Evolutionary conservation across 2,113 vertebrate genomes (phyloP).

Genomic region (Cygnus buccinator): DNA sequence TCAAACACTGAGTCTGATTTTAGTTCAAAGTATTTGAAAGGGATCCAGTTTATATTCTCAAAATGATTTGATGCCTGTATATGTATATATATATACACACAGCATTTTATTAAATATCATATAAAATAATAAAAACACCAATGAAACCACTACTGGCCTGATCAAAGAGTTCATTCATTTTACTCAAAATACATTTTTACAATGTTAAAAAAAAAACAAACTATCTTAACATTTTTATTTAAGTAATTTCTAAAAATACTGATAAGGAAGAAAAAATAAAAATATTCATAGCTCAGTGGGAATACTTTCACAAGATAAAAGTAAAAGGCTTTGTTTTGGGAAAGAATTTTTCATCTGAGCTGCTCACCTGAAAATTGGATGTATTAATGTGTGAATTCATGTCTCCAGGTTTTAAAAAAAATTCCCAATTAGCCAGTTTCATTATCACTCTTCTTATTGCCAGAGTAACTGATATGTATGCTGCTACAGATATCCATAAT

Average conservation of each 20-base stretch:
- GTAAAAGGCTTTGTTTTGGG: fast-evolving
- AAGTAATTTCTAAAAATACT: neutral
- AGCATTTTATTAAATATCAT: neutral
- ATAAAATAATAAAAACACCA: neutral
- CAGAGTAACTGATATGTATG: neutral
- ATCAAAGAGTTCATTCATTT: neutral
- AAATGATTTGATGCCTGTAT: neutral
- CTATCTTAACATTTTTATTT: neutral
- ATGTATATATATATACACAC: neutral
- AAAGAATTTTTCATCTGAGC: neutral
- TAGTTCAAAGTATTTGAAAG: neutral
- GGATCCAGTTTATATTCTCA: neutral
- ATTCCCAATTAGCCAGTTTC: neutral
- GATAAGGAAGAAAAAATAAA: neutral
- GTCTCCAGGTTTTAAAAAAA: neutral
- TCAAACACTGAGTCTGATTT: neutral
- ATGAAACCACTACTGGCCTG: neutral
- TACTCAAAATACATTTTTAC: neutral
- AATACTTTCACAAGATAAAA: neutral
- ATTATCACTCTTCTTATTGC: neutral
- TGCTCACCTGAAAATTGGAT: neutral
- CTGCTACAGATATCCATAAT: neutral
- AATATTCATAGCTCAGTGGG: neutral
- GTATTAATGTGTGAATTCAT: neutral
- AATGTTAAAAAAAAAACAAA: neutral